Base-by-base conservation (phyloP, 30 jellyfish, hydroid and myxozoan genomes). In the Aurelia coerulea region DNA sequence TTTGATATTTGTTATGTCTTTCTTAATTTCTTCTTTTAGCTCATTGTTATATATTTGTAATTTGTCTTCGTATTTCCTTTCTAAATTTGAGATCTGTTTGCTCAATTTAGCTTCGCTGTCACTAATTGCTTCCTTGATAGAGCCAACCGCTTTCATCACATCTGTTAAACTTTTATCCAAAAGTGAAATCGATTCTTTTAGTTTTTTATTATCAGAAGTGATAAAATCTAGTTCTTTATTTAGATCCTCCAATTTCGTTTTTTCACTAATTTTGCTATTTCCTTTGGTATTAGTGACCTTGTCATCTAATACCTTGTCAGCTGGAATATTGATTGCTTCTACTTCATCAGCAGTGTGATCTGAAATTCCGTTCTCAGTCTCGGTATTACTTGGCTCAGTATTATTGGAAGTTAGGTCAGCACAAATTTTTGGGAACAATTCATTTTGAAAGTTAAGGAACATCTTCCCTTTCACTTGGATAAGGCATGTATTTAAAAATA, bases 81-180 rank as follows among this genome's bases (percentile, higher is more conserved):
- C 80, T 34, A 18, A 68, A 17, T 11, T 19, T 68, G 80, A 68
- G 16, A 68, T 68, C 41, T 68, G 80, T 35, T 68, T 68, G 19
- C 80, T 68, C 54, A 68, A 41, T 41, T 68, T 68, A 12, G 58
- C 41, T 68, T 68, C 80, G 34, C 80, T 68, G 19, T 68, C 80
- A 34, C 59, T 18, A 35, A 68, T 68, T 29, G 80, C 80, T 68
- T 68, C 59, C 58, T 68, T 68, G 16, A 68, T 68, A 35, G 80
- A 68, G 58, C 19, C 80, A 5, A 68, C 80, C 19, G 80, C 80
- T 41, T 68, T 68, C 18, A 68, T 34, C 54, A 68, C 80, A 68
- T 68, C 41, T 68, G 80, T 34, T 68, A 18, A 34, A 68, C 80
- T 68, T 68, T 19, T 68, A 68, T 68, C 80, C 80, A 68, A 68